phyloP scores from a whole-genome alignment of 2,888 invertebrate genomes.

The Meganola albula region DNA sequence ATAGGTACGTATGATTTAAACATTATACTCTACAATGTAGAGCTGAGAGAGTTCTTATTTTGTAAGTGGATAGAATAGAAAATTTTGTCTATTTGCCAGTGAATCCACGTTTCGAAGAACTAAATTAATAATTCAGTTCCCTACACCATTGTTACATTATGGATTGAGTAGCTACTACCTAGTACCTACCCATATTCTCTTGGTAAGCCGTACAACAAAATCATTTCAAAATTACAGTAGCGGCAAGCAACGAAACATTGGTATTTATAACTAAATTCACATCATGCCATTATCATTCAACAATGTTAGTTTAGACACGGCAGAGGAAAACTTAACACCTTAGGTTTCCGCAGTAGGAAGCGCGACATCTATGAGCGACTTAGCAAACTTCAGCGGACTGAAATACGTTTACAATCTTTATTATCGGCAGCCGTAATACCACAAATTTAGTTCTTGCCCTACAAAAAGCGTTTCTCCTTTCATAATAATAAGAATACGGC shows the following conservation, averaged over 20 bases:
- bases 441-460: constrained; percentile 78
- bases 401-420: constrained; percentile 75
- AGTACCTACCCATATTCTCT: no score
- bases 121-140: no score
- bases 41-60: no score
- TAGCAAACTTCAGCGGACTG: constrained; percentile 68
- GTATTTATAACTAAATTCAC: constrained; percentile 29
- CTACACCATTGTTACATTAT: no score
- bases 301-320: constrained; percentile 30
- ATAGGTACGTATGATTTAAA: no score
- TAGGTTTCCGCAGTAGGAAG: constrained; percentile 34
- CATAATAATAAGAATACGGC: constrained; percentile 80
- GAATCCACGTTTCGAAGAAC: no score
- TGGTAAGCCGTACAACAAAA: no score
- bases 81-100: no score
- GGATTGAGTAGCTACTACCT: no score
- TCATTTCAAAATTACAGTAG: no score
- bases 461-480: constrained; percentile 79
- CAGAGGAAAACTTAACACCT: constrained; percentile 36
- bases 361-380: constrained; percentile 71
- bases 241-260: constrained; percentile 12
- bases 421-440: constrained; percentile 71
- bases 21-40: no score
- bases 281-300: constrained; percentile 30
- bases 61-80: no score